These are phyloP conservation scores for Lasioglossum malachurum DNA, from an alignment of 2,888 invertebrate genomes.

Conservation along the genomic window DNA sequence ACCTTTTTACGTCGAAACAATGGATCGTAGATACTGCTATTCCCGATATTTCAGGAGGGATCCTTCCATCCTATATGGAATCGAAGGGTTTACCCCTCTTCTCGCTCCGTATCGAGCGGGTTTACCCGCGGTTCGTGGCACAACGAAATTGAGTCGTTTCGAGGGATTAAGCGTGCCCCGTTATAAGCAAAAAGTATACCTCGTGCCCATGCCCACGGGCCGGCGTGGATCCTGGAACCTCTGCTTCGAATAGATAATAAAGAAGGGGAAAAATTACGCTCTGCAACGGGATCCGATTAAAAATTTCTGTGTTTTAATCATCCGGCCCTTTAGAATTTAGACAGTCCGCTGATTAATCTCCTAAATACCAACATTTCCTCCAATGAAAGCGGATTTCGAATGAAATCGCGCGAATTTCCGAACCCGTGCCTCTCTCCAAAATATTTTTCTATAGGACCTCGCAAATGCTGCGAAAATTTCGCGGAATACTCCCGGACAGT, in stretches of 20 bases:
- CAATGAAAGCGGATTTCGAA: not conserved
- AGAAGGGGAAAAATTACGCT: constrained; percentile 5
- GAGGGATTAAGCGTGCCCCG: constrained; percentile 73
- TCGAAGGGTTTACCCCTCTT: constrained; percentile 67
- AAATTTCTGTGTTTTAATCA: constrained; percentile 7
- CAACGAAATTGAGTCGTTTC: constrained; percentile 80
- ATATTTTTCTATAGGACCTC: not conserved
- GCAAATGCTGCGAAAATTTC: not conserved
- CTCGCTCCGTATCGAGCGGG: constrained; percentile 69
- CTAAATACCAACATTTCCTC: not conserved
- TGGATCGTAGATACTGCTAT: constrained; percentile 63
- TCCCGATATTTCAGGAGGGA: constrained; percentile 67
- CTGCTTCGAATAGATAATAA: constrained; percentile 13
- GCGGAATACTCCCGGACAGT: not conserved
- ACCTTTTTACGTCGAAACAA: constrained; percentile 70
- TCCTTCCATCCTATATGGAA: constrained; percentile 67
- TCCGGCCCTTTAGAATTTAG: not conserved
- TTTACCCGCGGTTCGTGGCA: constrained; percentile 77
- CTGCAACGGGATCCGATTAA: not conserved
- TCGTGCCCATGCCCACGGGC: constrained; percentile 6
- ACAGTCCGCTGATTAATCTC: not conserved
- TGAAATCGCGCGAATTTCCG: not conserved
- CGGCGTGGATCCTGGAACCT: constrained; percentile 45
- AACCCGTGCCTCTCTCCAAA: not conserved
- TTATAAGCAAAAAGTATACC: constrained; percentile 60